These are phyloP conservation scores for Thermophis baileyi DNA, from an alignment of 2,113 vertebrate genomes.

Conservation along the genomic window DNA sequence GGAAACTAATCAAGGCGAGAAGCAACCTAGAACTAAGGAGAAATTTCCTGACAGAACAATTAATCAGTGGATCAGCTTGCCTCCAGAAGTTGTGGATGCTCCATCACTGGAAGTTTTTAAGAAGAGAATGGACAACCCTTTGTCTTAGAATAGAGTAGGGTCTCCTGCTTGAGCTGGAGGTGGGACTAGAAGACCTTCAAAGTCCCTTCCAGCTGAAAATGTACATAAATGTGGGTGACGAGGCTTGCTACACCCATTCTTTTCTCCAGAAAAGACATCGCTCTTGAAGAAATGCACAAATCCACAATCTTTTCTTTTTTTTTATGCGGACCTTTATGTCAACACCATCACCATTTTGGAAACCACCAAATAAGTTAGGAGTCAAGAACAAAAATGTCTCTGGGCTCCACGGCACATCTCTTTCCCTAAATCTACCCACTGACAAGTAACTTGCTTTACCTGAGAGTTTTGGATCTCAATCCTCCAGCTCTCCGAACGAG, in stretches of 20 bases:
- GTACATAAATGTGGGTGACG: neutral
- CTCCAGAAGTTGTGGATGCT: too few species aligned
- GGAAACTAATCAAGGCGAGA: too few species aligned
- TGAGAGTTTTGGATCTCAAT: conserved; percentile 63
- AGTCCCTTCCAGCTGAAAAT: neutral
- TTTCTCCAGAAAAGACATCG: neutral
- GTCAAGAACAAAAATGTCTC: neutral
- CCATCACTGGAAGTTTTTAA: too few species aligned
- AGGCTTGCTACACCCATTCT: neutral
- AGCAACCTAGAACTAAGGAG: too few species aligned
- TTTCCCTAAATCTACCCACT: neutral
- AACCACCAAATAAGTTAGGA: neutral
- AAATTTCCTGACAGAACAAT: too few species aligned
- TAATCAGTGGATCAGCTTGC: too few species aligned
- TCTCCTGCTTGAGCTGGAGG: too few species aligned
- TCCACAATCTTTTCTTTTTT: neutral
- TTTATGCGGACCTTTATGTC: neutral
- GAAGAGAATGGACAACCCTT: too few species aligned
- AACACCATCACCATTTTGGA: neutral
- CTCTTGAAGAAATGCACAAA: neutral
- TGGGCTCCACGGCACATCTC: neutral
- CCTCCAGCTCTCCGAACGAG: conserved; percentile 81
- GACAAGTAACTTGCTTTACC: conserved; percentile 57
- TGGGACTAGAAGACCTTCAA: too few species aligned
- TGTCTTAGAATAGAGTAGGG: too few species aligned